Conservation (phyloP, 1,140 invertebrate species). For the Rhynchophorus ferrugineus region DNA sequence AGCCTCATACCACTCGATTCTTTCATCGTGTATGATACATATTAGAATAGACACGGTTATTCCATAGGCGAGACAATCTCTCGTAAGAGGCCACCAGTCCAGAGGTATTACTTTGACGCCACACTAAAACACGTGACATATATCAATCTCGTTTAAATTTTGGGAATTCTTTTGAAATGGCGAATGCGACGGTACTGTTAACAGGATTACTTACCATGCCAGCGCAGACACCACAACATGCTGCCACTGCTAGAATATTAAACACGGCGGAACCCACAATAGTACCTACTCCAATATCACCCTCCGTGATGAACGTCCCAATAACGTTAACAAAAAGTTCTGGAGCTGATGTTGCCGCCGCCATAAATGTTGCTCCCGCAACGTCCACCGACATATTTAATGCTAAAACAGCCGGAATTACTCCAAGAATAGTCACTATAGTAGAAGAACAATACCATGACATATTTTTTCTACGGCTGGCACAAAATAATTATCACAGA, state of each 20-base stretch:
- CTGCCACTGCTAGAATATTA: constrained; percentile 87
- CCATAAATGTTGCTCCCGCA: constrained; percentile 91
- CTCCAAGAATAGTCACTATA: too few species aligned
- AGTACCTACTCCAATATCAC: constrained; percentile 83
- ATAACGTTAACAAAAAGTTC: constrained; percentile 91
- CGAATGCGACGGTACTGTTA: neutral
- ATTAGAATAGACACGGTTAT: constrained; percentile 84
- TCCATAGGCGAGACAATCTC: constrained; percentile 85
- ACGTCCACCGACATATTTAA: constrained; percentile 78
- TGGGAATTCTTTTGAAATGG: neutral
- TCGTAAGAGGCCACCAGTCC: constrained; percentile 88
- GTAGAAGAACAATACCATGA: too few species aligned
- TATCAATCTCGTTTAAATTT: neutral
- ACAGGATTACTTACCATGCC: constrained; percentile 59
- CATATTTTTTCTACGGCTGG: constrained; percentile 85
- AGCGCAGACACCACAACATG: constrained; percentile 79
- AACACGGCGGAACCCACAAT: constrained; percentile 95
- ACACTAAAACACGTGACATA: constrained; percentile 30
- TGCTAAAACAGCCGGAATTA: constrained; percentile 47
- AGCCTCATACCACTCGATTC: constrained; percentile 86
- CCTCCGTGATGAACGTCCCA: constrained; percentile 83
- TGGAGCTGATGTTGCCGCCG: constrained; percentile 85
- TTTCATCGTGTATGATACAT: constrained; percentile 81
- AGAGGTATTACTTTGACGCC: constrained; percentile 69
- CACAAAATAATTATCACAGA: constrained; percentile 85